Base-by-base conservation (phyloP, 2,888 invertebrate genomes). In the Melipona beecheii region DNA sequence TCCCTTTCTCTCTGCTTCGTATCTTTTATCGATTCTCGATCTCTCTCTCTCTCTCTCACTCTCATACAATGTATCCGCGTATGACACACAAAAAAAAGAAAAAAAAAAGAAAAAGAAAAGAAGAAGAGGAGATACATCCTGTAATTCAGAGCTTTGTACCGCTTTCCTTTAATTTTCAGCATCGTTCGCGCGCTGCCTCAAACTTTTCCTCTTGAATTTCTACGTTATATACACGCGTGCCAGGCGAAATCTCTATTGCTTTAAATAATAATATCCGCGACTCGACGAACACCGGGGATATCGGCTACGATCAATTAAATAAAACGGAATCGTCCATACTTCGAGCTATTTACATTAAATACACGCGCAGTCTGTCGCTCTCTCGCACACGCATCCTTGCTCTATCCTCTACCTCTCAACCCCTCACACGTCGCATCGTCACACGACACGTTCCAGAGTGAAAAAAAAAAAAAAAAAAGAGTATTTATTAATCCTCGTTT, bases 311-410 rank as follows among this genome's bases (percentile, higher is more conserved):
- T 86, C 69, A 89, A 87, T 90, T 90, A 90, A 90, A 91, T 91
- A 90, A 91, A 91, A 81, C 76, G 77, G 21, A 70, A 81, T 86
- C 86, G 87, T 86, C 77, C 90, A 88, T 85, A 89, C 89, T 84
- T 90, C 88, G 88, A 84, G 77, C 89, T 93, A 93, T 93, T 92
- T 93, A 93, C 93, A 93, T 90, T 93, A 93, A 93, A 93, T 94
- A 93, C 93, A 94, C 79, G 65, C 81, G 70, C 80, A 69, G 70
- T 79, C 81, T 80, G 36, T 84, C 78, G 60, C 81, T 80, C 78
- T 49, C 62, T 36, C 62, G 36, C 75, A 36, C 68, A 43, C 77
- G 17, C 76, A 36, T 43, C 27, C 54, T 31, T 27, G 24, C 19
- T 60, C 17, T 43, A 43, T 0, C 43, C 43, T 62, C 72, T 68